Conservation (phyloP, 2,797 vertebrate species). For the Peromyscus nudipes region DNA sequence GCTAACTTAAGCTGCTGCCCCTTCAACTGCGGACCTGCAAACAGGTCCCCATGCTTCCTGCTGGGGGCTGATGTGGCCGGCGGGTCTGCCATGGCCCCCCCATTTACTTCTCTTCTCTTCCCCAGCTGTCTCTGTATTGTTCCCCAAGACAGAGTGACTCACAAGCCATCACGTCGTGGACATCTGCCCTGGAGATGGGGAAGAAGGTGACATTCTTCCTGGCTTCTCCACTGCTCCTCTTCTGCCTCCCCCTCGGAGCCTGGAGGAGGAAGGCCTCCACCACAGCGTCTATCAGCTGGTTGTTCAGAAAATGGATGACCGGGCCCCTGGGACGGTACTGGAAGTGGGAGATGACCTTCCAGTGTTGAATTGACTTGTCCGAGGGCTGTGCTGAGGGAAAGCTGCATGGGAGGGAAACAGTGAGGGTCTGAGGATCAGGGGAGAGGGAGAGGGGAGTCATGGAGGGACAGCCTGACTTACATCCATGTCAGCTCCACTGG, state of each 20-base stretch:
- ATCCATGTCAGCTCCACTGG: constrained; percentile 42
- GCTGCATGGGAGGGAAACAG: neutral
- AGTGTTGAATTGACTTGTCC: neutral
- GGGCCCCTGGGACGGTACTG: constrained; percentile 76
- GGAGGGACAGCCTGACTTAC: neutral
- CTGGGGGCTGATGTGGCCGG: neutral
- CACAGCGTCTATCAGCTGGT: constrained; percentile 64
- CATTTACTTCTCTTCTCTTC: neutral
- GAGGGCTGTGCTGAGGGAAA: fast-evolving
- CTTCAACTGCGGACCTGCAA: neutral
- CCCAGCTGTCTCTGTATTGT: neutral
- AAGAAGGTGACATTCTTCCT: constrained; percentile 74
- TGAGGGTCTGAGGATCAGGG: neutral
- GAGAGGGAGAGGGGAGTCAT: neutral
- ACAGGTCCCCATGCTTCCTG: neutral
- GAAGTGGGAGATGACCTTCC: constrained; percentile 80
- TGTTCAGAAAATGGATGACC: constrained; percentile 85
- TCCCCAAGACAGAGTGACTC: constrained; percentile 57
- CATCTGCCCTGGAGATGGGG: constrained; percentile 62
- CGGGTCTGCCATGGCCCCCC: neutral
- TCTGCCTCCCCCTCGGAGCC: fast-evolving
- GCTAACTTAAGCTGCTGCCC: neutral
- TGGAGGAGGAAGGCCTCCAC: constrained; percentile 38
- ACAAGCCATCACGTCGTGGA: constrained; percentile 65
- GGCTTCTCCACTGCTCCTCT: fast-evolving